These are phyloP conservation scores for Macroteleia sp. DNA, from an alignment of 2,888 invertebrate species.

Conservation along the genomic window DNA sequence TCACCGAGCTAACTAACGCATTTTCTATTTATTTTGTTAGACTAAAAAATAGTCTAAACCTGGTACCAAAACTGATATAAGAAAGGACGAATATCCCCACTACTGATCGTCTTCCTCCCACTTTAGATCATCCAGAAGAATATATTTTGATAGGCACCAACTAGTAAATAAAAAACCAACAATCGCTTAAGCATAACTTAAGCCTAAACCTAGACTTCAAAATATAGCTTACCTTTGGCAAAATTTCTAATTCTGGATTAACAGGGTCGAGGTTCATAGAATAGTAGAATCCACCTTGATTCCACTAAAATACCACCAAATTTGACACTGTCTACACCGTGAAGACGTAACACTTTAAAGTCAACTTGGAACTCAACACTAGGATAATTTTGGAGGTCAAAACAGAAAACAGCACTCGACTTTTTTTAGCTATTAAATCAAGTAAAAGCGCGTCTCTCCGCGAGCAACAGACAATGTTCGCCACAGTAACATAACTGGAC, in stretches of 20 bases:
- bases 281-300: slow-evolving; percentile 13
- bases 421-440: slow-evolving; percentile 28
- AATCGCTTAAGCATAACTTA: too few relatives aligned
- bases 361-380: not conserved
- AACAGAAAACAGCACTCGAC: slow-evolving; percentile 8
- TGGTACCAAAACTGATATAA: too few relatives aligned
- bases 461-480: slow-evolving; percentile 71
- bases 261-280: not conserved
- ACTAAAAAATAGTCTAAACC: not conserved
- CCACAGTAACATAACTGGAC: slow-evolving; percentile 83
- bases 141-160: too few relatives aligned
- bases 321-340: slow-evolving; percentile 20
- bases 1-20: slow-evolving; percentile 33
- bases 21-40: not conserved
- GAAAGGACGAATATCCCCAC: too few relatives aligned
- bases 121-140: too few relatives aligned
- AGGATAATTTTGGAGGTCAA: slow-evolving; percentile 7
- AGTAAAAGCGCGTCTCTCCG: slow-evolving; percentile 59
- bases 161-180: too few relatives aligned
- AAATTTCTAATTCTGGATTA: not conserved
- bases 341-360: slow-evolving; percentile 2
- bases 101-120: too few relatives aligned
- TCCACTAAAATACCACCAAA: slow-evolving; percentile 35
- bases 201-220: too few relatives aligned
- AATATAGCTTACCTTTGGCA: slow-evolving; percentile 18